These are phyloP conservation scores for Cephalopterus ornatus DNA, from an alignment of 2,113 vertebrate species.

Conservation along the genomic window DNA sequence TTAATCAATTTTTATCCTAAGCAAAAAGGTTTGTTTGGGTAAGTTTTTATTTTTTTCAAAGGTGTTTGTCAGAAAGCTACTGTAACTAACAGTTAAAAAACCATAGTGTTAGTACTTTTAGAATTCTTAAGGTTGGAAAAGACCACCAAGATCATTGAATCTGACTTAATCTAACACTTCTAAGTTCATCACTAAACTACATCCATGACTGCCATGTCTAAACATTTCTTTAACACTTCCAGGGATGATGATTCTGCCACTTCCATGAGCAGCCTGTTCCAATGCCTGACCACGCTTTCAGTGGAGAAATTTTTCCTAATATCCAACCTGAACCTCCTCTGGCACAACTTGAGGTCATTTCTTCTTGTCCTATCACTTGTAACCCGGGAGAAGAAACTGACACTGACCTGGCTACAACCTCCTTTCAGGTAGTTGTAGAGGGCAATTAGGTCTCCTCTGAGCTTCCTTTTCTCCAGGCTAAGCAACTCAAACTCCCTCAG, in stretches of 20 bases:
- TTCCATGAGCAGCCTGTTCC: not conserved
- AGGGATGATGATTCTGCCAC: not conserved
- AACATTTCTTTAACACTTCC: not conserved
- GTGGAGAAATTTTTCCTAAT: not conserved
- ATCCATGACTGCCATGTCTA: not conserved
- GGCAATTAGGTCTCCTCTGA: not conserved
- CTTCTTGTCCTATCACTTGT: accelerated
- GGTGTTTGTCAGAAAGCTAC: not conserved
- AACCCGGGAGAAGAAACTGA: not conserved
- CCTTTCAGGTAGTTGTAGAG: too few species aligned
- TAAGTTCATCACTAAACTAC: not conserved
- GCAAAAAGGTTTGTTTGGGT: not conserved
- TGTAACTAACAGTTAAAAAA: not conserved
- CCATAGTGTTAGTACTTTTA: too few species aligned
- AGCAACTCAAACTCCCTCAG: not conserved
- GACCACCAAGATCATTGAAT: not conserved
- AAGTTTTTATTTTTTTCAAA: not conserved
- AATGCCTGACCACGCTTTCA: not conserved
- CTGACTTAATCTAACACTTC: not conserved
- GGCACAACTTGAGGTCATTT: not conserved
- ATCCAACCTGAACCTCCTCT: not conserved
- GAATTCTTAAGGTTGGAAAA: not conserved
- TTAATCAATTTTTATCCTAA: not conserved
- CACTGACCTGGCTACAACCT: not conserved
- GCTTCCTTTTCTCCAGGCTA: not conserved